phyloP scores from a whole-genome alignment of 2,797 vertebrate genomes.

The Epinephelus malabaricus region DNA sequence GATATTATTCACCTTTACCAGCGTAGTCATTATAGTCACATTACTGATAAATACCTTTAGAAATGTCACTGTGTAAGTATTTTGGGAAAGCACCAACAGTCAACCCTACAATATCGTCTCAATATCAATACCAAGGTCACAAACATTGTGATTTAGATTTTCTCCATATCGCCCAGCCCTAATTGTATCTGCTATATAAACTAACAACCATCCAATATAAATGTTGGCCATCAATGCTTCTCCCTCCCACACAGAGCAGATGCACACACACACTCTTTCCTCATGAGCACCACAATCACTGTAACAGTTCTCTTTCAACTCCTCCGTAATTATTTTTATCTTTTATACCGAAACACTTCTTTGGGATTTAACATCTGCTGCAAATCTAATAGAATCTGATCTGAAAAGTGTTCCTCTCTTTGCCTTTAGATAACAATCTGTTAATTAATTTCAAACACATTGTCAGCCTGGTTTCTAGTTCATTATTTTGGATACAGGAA shows the following conservation, averaged over 20 bases:
- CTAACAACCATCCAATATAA: constrained; percentile 28
- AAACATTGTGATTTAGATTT: too few species aligned
- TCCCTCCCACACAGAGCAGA: constrained; percentile 48
- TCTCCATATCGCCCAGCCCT: background rate
- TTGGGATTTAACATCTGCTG: constrained; percentile 41
- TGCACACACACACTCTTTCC: constrained; percentile 13
- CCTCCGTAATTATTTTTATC: constrained; percentile 49
- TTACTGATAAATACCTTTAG: too few species aligned
- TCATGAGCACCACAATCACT: constrained; percentile 29
- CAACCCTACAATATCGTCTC: too few species aligned
- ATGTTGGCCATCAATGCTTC: constrained; percentile 34
- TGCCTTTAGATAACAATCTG: constrained; percentile 36
- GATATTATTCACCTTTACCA: too few species aligned
- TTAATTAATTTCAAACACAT: constrained; percentile 31
- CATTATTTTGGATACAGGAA: background rate
- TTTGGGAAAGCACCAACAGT: too few species aligned
- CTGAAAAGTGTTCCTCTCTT: constrained; percentile 21
- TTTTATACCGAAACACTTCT: constrained; percentile 24
- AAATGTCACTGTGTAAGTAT: too few species aligned
- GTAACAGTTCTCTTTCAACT: constrained; percentile 52
- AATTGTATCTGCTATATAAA: constrained; percentile 8
- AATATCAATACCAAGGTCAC: too few species aligned
- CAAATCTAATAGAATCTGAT: constrained; percentile 31
- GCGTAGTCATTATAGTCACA: too few species aligned
- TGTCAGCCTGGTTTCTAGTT: background rate